Conservation (phyloP, 2,888 invertebrate genomes). For the Melanargia galathea region DNA sequence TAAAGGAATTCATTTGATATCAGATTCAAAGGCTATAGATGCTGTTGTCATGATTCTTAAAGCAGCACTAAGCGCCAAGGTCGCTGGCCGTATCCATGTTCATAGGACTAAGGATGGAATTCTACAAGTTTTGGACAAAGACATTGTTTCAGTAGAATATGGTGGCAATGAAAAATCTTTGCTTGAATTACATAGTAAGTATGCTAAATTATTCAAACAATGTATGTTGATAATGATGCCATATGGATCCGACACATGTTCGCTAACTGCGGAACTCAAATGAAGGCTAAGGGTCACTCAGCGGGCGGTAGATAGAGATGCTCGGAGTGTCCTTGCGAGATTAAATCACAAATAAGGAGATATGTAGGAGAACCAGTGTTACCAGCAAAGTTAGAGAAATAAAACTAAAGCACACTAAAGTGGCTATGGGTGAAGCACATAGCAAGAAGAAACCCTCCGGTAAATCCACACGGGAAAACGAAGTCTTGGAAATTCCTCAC, state of each 20-base stretch:
- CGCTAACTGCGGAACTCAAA: neutral
- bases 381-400: too few relatives aligned
- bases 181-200: slow-evolving; percentile 40
- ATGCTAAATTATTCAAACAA: too few relatives aligned
- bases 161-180: slow-evolving; percentile 49
- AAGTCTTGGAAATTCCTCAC: too few relatives aligned
- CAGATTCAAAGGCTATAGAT: slow-evolving; percentile 54
- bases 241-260: neutral
- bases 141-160: slow-evolving; percentile 52
- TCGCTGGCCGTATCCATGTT: slow-evolving; percentile 50
- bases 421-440: too few relatives aligned
- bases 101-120: slow-evolving; percentile 51
- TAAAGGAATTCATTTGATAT: slow-evolving; percentile 56
- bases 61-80: slow-evolving; percentile 54
- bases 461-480: too few relatives aligned
- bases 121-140: slow-evolving; percentile 45
- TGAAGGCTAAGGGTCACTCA: neutral
- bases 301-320: neutral
- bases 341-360: too few relatives aligned
- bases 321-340: too few relatives aligned
- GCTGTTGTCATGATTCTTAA: slow-evolving; percentile 50
- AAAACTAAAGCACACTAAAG: too few relatives aligned
- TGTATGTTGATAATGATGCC: neutral
- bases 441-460: too few relatives aligned
- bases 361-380: too few relatives aligned